Conservation (phyloP, 2,113 vertebrate genomes). For the Amblyornis subalaris region DNA sequence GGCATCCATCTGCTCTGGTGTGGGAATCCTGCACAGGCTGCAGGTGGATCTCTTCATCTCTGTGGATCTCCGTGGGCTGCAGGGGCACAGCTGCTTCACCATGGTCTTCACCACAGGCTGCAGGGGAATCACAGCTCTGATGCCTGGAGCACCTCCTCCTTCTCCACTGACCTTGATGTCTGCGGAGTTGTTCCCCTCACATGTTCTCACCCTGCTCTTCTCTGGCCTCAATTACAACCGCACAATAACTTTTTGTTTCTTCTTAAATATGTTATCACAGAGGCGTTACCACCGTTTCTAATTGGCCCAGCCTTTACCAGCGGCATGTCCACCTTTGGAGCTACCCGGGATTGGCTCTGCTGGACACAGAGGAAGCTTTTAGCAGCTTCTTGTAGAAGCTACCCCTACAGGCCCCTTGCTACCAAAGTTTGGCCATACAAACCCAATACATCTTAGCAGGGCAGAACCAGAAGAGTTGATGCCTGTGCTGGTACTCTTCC, state of each 20-base stretch:
- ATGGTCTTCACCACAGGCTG: neutral
- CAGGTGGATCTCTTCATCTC: neutral
- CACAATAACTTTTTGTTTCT: neutral
- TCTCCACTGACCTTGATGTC: neutral
- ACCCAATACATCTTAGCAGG: accelerated
- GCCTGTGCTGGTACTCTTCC: neutral
- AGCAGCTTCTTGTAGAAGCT: neutral
- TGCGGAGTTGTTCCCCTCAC: neutral
- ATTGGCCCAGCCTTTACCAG: neutral
- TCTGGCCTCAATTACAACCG: neutral
- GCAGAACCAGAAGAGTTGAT: neutral
- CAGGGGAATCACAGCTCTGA: neutral
- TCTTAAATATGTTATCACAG: neutral
- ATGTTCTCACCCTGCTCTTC: accelerated
- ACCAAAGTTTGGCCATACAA: neutral
- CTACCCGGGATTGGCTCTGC: neutral
- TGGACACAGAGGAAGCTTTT: neutral
- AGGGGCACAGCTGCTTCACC: neutral
- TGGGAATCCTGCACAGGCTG: neutral
- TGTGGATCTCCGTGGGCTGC: neutral
- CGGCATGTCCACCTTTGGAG: accelerated
- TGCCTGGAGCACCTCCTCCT: neutral
- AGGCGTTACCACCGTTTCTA: neutral
- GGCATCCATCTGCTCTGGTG: neutral
- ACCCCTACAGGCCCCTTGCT: neutral